Base-by-base conservation (phyloP, 1,140 invertebrate species). In the Neomicropteryx cornuta region DNA sequence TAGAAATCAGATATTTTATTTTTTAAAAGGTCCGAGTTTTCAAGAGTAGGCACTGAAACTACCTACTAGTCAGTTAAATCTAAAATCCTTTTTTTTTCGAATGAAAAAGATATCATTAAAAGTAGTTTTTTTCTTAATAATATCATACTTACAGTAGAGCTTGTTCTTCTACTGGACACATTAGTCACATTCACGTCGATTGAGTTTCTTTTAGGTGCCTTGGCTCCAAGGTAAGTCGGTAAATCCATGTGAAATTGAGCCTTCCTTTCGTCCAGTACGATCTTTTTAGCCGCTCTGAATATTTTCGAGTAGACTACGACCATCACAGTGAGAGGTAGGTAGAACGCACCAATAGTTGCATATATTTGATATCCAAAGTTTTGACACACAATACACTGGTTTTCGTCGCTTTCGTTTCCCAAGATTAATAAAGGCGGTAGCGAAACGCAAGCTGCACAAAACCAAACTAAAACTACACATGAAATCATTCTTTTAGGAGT, bases 281-380 rank as follows among this genome's bases (percentile, higher is more conserved):
- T 88, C 50, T 79, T 79, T 29, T 83, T 72, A 4, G 86, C 86
- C 0, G 85, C 86, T 30, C 80, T 71, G 56, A 93, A 87, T 61
- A 94, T 93, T 64, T 89, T 89, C 54, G 88, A 86, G 55, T 94
- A 93, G 2, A 93, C 84, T 41, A 87, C 77, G 17, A 92, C 79
- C 88, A 93, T 93, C 29, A 94, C 84, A 36, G 81, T 72, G 17
- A 92, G 62, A 0, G 89, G 89, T 46, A 93, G 77, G 64, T 92
- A 93, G 66, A 93, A 93, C 30, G 86, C 89, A 24, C 84, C 83
- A 39, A 90, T 66, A 1, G 88, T 92, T 18, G 88, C 90, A 59
- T 92, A 93, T 33, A 92, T 81, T 64, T 90, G 87, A 62, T 86
- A 93, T 44, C 77, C 84, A 56, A 85, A 84, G 57, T 87, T 84